Evolutionary conservation across 2,888 invertebrate genomes (phyloP).

Genomic region (Helicoverpa assulta): DNA sequence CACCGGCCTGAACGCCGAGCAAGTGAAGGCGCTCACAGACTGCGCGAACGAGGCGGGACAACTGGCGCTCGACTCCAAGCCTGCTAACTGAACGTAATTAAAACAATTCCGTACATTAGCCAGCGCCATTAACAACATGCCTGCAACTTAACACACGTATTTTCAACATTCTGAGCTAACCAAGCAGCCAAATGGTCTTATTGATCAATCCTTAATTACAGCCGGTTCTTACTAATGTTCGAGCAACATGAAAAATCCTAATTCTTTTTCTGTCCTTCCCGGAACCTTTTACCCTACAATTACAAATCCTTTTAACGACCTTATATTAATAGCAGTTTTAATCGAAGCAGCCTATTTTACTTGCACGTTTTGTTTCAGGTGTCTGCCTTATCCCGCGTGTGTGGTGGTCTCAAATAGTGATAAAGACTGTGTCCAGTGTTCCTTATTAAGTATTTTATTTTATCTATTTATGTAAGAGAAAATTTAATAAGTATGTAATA

Average conservation of each 20-base stretch:
- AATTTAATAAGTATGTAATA: conserved; percentile 80
- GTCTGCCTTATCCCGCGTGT: conserved; percentile 76
- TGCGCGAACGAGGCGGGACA: conserved; percentile 88
- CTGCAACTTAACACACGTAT: conserved; percentile 39
- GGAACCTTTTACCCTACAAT: conserved; percentile 34
- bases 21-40: conserved; percentile 87
- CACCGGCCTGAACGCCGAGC: conserved; percentile 83
- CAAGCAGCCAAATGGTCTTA: conserved; percentile 47
- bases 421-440: conserved; percentile 90
- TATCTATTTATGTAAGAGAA: conserved; percentile 75
- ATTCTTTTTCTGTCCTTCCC: conserved; percentile 46
- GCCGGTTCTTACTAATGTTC: conserved; percentile 64
- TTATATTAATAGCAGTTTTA: background rate
- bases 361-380: conserved; percentile 84
- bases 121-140: conserved; percentile 59
- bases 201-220: conserved; percentile 53
- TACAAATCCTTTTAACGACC: conserved; percentile 27
- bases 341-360: conserved; percentile 38
- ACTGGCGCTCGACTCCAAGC: conserved; percentile 86
- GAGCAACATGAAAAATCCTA: conserved; percentile 66
- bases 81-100: conserved; percentile 86
- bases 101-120: conserved; percentile 54
- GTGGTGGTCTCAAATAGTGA: conserved; percentile 87
- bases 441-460: conserved; percentile 83
- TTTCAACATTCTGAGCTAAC: conserved; percentile 44